phyloP scores from a whole-genome alignment of 2,888 invertebrate species.

The Euzophera pinguis region DNA sequence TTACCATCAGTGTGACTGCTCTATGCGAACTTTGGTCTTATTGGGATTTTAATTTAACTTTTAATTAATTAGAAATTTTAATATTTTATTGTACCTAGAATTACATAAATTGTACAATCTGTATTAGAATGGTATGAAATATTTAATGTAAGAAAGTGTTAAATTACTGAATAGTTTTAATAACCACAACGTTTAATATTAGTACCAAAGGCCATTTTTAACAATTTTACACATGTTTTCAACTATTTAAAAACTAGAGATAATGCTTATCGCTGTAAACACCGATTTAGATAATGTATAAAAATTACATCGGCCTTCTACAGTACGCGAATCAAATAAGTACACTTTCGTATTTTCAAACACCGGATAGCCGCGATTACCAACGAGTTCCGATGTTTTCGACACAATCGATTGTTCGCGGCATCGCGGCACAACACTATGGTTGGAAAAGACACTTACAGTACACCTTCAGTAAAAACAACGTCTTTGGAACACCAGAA shows the following conservation, averaged over 20 bases:
- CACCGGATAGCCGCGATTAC: constrained; percentile 44
- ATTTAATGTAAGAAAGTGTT: too few relatives aligned
- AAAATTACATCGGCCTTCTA: constrained; percentile 12
- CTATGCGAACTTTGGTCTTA: too few relatives aligned
- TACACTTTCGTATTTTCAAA: constrained; percentile 40
- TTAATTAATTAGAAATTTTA: too few relatives aligned
- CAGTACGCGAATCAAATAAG: background rate
- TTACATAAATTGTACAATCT: too few relatives aligned
- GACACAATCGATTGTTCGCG: constrained; percentile 37
- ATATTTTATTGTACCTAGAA: too few relatives aligned
- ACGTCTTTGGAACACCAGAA: too few relatives aligned
- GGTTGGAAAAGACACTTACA: constrained; percentile 14
- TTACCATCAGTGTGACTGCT: too few relatives aligned
- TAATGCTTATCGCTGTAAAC: constrained; percentile 2
- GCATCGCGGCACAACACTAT: constrained; percentile 1
- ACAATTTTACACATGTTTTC: background rate
- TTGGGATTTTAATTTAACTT: too few relatives aligned
- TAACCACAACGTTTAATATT: background rate
- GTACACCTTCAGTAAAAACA: too few relatives aligned
- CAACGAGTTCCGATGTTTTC: constrained; percentile 35
- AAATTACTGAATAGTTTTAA: too few relatives aligned
- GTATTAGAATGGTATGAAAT: too few relatives aligned
- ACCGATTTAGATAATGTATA: constrained; percentile 12
- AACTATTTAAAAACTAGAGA: background rate
- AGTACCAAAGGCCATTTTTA: too few relatives aligned